Evolutionary conservation across 2,888 invertebrate species (phyloP), one percentile per base, ranked within the genome.

Genomic region (Meandrusa payeni): DNA sequence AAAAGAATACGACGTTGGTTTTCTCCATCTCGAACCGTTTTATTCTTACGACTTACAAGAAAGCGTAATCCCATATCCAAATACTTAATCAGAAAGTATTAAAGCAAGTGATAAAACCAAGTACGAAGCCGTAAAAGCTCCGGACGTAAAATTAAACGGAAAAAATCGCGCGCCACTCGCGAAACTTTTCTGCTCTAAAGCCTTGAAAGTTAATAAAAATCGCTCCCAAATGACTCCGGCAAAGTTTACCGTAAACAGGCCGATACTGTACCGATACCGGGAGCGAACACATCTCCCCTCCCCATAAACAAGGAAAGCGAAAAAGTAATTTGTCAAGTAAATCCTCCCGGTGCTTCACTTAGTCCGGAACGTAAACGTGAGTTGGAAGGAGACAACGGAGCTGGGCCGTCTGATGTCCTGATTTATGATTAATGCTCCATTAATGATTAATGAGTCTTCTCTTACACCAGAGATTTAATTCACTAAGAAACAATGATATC

Each of bases 281-380:
- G 48, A 50, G 51, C 45, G 42, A 57, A 54, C 47, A 46, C 47
- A 54, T 48, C 57, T 4, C 55, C 54, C 57, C 56, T 43, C 37
- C 50, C 51, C 46, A 57, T 64, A 76, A 79, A 76, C 74, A 79
- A 76, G 77, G 71, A 70, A 69, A 74, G 66, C 63, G 73, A 75
- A 76, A 80, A 81, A 79, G 81, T 79, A 80, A 83, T 83, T 81
- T 82, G 81, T 82, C 85, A 85, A 81, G 80, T 73, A 79, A 79
- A 82, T 81, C 81, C 78, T 66, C 57, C 47, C 56, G 64, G 64
- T 68, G 59, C 62, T 65, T 61, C 59, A 66, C 67, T 73, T 67
- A 64, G 69, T 54, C 50, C 53, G 57, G 63, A 64, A 69, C 62
- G 62, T 61, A 59, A 60, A 52, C 50, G 55, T 55, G 53, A 58